Conservation (phyloP, 2,797 vertebrate genomes). For the Muraenolepis orangiensis region DNA sequence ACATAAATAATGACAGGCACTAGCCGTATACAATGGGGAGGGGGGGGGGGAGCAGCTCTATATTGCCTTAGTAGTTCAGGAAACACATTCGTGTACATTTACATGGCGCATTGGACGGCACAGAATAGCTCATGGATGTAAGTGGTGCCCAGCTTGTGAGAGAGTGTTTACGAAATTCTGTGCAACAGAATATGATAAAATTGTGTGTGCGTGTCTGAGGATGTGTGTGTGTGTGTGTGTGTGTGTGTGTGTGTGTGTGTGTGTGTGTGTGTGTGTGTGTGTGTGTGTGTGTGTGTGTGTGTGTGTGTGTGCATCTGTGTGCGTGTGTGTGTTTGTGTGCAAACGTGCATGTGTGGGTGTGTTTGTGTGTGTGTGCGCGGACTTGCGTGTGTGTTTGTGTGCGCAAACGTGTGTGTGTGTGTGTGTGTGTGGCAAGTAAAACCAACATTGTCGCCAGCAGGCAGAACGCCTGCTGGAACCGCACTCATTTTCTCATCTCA, state of each 20-base stretch:
- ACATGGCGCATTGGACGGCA: neutral
- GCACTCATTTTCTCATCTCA: slow-evolving; percentile 68
- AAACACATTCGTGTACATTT: slow-evolving; percentile 2
- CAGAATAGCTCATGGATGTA: neutral
- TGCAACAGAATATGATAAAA: slow-evolving; percentile 16
- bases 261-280: slow-evolving; percentile 7
- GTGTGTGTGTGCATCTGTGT: neutral
- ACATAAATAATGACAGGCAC: slow-evolving; percentile 56
- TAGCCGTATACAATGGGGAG: slow-evolving; percentile 33
- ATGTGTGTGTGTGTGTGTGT: slow-evolving; percentile 3
- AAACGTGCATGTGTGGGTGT: neutral
- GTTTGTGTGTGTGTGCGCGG: slow-evolving; percentile 12
- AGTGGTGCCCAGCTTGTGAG: neutral
- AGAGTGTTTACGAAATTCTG: slow-evolving; percentile 23
- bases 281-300: slow-evolving; percentile 9
- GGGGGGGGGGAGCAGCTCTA: slow-evolving; percentile 6
- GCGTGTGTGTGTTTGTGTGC: slow-evolving; percentile 13
- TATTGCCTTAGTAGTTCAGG: neutral
- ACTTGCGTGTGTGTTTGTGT: slow-evolving; percentile 8
- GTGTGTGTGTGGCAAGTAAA: slow-evolving; percentile 1
- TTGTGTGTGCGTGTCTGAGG: slow-evolving; percentile 8
- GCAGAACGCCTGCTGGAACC: slow-evolving; percentile 53
- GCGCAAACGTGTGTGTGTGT: neutral
- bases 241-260: neutral
- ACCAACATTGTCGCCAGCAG: slow-evolving; percentile 46